Percentiles rank a stretch among this genome's conserved stretches.
Conservation (phyloP, 1,140 invertebrate genomes). For the Delia radicum region DNA sequence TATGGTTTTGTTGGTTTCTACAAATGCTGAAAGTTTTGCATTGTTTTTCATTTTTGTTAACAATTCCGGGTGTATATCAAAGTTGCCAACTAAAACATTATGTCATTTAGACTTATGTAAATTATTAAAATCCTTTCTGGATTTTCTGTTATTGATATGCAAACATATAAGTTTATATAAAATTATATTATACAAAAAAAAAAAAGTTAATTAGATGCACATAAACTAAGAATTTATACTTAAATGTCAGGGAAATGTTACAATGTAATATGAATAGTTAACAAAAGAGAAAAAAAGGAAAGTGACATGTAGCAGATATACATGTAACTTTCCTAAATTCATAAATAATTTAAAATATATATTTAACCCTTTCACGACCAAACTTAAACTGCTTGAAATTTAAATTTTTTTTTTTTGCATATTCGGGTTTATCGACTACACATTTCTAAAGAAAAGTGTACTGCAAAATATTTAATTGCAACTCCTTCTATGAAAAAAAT, state of each 20-base stretch:
- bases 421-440: too few species aligned
- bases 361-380: too few species aligned
- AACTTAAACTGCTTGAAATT: too few species aligned
- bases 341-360: too few species aligned
- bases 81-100: conserved; percentile 1
- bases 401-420: too few species aligned
- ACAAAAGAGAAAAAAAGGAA: too few species aligned
- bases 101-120: conserved; percentile 20
- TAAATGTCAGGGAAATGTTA: neutral
- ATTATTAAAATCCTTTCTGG: conserved; percentile 1
- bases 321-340: too few species aligned
- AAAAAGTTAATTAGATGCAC: neutral
- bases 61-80: neutral
- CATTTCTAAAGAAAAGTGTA: too few species aligned
- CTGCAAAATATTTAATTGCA: too few species aligned
- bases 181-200: neutral
- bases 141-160: conserved; percentile 4
- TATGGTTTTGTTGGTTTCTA: neutral
- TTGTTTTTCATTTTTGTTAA: neutral
- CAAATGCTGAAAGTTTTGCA: neutral
- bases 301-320: too few species aligned
- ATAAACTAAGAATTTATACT: neutral
- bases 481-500: too few species aligned
- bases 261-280: too few species aligned
- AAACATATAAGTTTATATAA: neutral